phyloP scores from a whole-genome alignment of 53 echinoderm and acorn worm genomes.

The Crossaster papposus region DNA sequence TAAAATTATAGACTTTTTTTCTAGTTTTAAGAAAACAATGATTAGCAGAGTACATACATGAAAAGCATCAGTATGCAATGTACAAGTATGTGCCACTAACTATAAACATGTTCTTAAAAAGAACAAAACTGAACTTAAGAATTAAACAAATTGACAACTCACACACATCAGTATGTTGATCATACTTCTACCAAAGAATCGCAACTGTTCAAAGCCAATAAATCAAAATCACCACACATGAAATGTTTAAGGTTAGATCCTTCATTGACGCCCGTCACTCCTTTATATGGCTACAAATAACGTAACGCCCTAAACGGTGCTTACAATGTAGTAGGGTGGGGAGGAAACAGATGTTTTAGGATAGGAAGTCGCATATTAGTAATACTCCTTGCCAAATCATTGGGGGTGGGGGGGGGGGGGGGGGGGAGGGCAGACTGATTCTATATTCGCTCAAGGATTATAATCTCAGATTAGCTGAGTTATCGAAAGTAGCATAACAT shows the following conservation, averaged over 20 bases:
- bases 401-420: conserved; percentile 1
- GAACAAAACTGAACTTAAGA: not conserved
- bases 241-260: not conserved
- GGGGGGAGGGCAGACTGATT: conserved; percentile 4
- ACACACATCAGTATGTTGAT: conserved; percentile 53
- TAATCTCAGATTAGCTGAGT: no score
- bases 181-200: not conserved
- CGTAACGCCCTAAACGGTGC: not conserved
- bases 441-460: not conserved
- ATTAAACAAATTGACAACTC: conserved; percentile 2
- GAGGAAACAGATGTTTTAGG: conserved; percentile 15
- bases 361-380: conserved; percentile 53
- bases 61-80: not conserved
- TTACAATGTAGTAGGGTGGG: no score
- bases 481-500: no score
- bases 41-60: not conserved
- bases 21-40: no score
- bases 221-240: not conserved
- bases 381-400: conserved; percentile 18
- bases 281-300: not conserved
- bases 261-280: not conserved
- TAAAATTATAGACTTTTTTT: no score
- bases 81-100: not conserved
- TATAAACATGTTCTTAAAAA: not conserved
- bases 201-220: not conserved